Evolutionary conservation across 2,888 invertebrate genomes (phyloP), one percentile per base, ranked within the genome.

Genomic region (Drosophila sordidula): DNA sequence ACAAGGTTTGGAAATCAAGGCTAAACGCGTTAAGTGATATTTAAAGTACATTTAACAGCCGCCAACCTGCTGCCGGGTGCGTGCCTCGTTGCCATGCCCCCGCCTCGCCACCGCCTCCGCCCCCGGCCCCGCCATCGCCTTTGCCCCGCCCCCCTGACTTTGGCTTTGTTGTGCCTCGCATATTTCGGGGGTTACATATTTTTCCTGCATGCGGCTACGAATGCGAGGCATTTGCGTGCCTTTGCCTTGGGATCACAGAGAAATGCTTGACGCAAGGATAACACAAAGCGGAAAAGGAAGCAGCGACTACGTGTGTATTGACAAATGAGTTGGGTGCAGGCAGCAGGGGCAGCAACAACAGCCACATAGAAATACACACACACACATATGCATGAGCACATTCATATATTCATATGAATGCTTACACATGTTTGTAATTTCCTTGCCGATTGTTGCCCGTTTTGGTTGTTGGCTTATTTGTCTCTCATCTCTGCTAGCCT

Each of bases 11-110:
- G 61, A 82, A 82, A 88, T 88, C 88, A 88, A 83, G 80, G 87
- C 67, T 80, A 83, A 84, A 83, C 72, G 69, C 83, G 83, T 84
- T 88, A 84, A 84, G 87, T 84, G 83, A 86, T 86, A 88, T 84
- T 84, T 88, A 86, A 88, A 84, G 83, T 80, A 84, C 86, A 82
- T 77, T 88, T 75, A 86, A 86, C 69, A 83, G 83, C 67, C 65
- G 26, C 34, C 56, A 75, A 58, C 41, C 55, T 45, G 64, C 61
- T 38, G 32, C 8, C 29, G 29, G 29, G n/a, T 11, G 58, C 36
- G 50, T 41, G 46, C 25, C 49, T 11, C 36, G 9, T 36, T 3
- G 11, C 11, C 18, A 34, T 34, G 25, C 34, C 18, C 44, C 36
- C 25, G 29, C 45, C 54, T 18, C 2, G 18, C 18, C 18, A 1